phyloP scores from a whole-genome alignment of 2,113 vertebrate genomes.

The Atrichornis clamosus region DNA sequence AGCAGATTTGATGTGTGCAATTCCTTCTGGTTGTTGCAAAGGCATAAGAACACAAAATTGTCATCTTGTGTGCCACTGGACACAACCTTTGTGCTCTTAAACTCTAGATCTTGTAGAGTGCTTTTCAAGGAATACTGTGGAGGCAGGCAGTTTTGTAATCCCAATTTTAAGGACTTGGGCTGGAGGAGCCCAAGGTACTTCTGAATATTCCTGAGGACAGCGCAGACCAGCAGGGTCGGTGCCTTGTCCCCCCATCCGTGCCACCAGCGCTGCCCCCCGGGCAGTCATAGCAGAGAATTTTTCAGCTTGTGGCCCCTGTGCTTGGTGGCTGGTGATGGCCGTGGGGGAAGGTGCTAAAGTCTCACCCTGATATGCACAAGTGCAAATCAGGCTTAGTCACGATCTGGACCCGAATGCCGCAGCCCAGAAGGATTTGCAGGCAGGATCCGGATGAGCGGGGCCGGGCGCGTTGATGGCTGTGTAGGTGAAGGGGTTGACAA shows the following conservation, averaged over 20 bases:
- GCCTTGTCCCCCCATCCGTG: not conserved
- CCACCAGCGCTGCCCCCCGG: not conserved
- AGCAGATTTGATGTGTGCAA: not conserved
- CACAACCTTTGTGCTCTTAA: not conserved
- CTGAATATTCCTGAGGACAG: not conserved
- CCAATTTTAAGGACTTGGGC: not conserved
- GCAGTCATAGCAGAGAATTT: not conserved
- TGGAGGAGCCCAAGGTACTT: not conserved
- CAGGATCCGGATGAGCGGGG: not conserved
- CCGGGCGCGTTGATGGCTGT: not conserved
- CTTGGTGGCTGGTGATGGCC: not conserved
- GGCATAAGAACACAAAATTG: rapidly evolving
- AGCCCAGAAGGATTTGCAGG: not conserved
- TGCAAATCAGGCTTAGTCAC: not conserved
- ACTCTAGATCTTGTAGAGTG: rapidly evolving
- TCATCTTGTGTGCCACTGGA: not conserved
- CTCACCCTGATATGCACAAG: not conserved
- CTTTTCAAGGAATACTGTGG: not conserved
- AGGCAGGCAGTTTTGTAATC: not conserved
- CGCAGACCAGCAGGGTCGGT: not conserved
- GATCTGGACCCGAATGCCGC: rapidly evolving
- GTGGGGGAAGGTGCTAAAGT: not conserved
- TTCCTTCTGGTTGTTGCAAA: not conserved
- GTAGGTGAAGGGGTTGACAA: not conserved
- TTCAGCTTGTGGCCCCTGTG: not conserved